A percentile compares a stretch with the other conserved stretches of the same genome.
phyloP scores from a whole-genome alignment of 2,797 vertebrate genomes.

The Labeo calbasu region DNA sequence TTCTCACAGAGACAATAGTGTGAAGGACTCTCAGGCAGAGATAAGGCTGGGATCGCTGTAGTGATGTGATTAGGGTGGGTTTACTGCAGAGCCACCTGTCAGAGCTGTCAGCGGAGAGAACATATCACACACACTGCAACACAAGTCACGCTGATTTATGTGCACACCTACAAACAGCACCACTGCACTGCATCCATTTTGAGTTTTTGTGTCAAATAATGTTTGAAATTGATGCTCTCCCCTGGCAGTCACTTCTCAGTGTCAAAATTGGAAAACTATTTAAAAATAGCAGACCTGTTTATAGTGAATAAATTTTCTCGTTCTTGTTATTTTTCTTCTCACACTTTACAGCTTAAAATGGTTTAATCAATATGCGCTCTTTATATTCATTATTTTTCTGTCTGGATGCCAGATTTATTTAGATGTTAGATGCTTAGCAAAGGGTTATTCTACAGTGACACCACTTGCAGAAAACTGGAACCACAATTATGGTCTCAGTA shows the following conservation, averaged over 20 bases:
- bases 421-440: background rate
- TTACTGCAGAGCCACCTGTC: slow-evolving; percentile 32
- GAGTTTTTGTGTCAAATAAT: background rate
- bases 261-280: background rate
- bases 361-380: background rate
- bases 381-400: background rate
- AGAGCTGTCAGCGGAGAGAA: slow-evolving; percentile 32
- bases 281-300: background rate
- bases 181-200: background rate
- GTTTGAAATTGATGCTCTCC: background rate
- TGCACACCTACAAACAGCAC: background rate
- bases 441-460: background rate
- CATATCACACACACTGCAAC: slow-evolving; percentile 9
- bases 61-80: slow-evolving; percentile 39
- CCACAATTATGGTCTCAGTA: too few relatives aligned
- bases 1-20: slow-evolving; percentile 26
- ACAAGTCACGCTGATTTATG: slow-evolving; percentile 28
- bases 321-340: background rate
- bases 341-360: background rate
- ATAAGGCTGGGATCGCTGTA: slow-evolving; percentile 45
- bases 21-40: slow-evolving; percentile 31
- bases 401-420: background rate
- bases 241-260: background rate
- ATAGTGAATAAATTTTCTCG: background rate
- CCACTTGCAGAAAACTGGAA: background rate